phyloP scores from a whole-genome alignment of 1,140 invertebrate species.

The Adelges cooleyi region DNA sequence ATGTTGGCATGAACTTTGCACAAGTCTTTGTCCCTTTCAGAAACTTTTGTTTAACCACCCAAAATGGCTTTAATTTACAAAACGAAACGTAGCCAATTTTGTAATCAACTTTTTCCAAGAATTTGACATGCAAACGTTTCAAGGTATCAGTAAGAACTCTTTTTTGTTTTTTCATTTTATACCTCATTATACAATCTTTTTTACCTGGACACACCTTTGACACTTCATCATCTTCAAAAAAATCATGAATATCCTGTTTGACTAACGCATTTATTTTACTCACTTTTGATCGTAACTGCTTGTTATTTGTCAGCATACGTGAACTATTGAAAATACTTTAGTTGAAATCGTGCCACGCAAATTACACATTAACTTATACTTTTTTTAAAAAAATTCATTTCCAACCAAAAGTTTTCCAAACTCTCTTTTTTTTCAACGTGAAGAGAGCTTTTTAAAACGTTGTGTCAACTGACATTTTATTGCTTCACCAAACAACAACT shows the following conservation, averaged over 20 bases:
- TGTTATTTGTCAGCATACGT: neutral
- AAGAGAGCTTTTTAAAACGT: neutral
- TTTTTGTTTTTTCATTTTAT: conserved; percentile 31
- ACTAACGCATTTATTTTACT: conserved; percentile 23
- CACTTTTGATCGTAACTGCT: neutral
- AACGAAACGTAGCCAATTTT: conserved; percentile 26
- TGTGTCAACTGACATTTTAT: conserved; percentile 3
- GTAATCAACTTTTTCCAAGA: neutral
- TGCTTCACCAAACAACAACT: conserved; percentile 15
- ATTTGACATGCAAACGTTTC: neutral
- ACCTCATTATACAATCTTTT: conserved; percentile 27
- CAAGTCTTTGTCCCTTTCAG: conserved; percentile 22
- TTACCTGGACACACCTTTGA: conserved; percentile 29
- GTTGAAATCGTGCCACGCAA: neutral
- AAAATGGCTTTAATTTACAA: conserved; percentile 29
- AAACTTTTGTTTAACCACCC: conserved; percentile 26
- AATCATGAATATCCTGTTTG: conserved; percentile 14
- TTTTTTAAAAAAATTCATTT: neutral
- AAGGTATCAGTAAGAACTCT: conserved; percentile 18
- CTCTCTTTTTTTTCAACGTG: neutral
- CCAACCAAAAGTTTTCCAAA: neutral
- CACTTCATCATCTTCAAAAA: conserved; percentile 30
- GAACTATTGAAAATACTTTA: neutral
- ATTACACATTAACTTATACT: neutral
- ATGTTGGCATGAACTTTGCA: conserved; percentile 30